Evolutionary conservation across 2,888 invertebrate species (phyloP).

Genomic region (Stenoptilia bipunctidactyla): DNA sequence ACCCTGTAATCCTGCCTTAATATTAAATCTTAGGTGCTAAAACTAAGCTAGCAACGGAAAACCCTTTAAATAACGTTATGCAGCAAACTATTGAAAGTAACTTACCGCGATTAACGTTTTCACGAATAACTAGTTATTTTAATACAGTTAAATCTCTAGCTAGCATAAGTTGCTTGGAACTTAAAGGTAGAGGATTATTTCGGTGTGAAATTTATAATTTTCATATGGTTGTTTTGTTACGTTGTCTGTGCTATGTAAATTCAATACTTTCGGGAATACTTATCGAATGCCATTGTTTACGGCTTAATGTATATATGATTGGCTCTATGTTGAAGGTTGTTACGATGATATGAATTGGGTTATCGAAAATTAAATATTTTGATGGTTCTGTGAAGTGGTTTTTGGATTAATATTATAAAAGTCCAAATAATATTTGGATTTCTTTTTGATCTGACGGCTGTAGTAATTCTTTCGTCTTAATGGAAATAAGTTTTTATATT

Average conservation of each 20-base stretch:
- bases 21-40: conserved; percentile 51
- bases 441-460: too few species aligned
- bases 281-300: neutral
- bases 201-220: conserved; percentile 47
- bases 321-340: too few species aligned
- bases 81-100: conserved; percentile 60
- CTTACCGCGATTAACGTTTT: conserved; percentile 37
- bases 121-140: conserved; percentile 30
- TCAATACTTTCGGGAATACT: conserved; percentile 22
- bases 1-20: conserved; percentile 62
- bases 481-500: too few species aligned
- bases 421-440: too few species aligned
- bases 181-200: conserved; percentile 41
- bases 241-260: conserved; percentile 48
- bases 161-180: conserved; percentile 22
- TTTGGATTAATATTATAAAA: too few species aligned
- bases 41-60: conserved; percentile 37
- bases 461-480: too few species aligned
- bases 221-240: conserved; percentile 32
- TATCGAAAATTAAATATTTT: too few species aligned
- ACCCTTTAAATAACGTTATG: conserved; percentile 31
- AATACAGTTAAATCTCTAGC: conserved; percentile 25
- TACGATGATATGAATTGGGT: too few species aligned
- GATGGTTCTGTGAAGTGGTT: too few species aligned
- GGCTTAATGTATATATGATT: too few species aligned